A percentile compares a stretch with the other conserved stretches of the same genome.
Evolutionary conservation across 2,888 invertebrate genomes (phyloP).

Genomic region (Prosopocoilus inquinatus): DNA sequence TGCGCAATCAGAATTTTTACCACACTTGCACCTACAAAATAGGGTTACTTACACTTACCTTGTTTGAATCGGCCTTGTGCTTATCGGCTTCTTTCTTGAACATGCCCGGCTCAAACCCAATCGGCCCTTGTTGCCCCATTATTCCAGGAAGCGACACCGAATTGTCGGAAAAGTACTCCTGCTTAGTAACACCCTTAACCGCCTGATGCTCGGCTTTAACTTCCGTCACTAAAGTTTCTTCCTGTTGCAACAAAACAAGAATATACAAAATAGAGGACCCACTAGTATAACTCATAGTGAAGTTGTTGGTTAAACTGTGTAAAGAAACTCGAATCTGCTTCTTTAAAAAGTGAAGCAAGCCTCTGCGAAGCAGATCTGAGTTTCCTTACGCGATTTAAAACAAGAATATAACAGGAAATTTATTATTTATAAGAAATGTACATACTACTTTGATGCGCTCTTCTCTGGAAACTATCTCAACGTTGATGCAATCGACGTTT

Average conservation of each 20-base stretch:
- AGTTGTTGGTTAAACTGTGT: too few species aligned
- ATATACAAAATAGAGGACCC: too few species aligned
- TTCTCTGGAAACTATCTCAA: conserved; percentile 48
- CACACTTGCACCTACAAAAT: not conserved
- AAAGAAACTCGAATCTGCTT: too few species aligned
- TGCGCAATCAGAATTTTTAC: conserved; percentile 2
- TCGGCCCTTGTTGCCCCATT: conserved; percentile 66
- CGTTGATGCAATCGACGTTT: conserved; percentile 45
- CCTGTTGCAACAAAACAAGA: conserved; percentile 25
- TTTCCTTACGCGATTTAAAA: too few species aligned
- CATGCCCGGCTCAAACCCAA: conserved; percentile 84
- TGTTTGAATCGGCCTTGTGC: conserved; percentile 53
- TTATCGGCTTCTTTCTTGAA: conserved; percentile 62
- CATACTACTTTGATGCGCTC: conserved; percentile 33
- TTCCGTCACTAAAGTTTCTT: conserved; percentile 37
- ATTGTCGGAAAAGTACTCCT: conserved; percentile 75
- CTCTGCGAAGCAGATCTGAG: too few species aligned
- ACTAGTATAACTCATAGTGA: too few species aligned
- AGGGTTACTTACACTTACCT: conserved; percentile 45
- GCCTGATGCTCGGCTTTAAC: conserved; percentile 39
- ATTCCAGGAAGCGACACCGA: conserved; percentile 76
- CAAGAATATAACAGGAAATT: too few species aligned
- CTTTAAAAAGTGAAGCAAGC: too few species aligned
- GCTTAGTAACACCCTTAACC: conserved; percentile 50
- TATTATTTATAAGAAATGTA: too few species aligned